Base-by-base conservation (phyloP, 2,113 vertebrate species). In the Chroicocephalus ridibundus region DNA sequence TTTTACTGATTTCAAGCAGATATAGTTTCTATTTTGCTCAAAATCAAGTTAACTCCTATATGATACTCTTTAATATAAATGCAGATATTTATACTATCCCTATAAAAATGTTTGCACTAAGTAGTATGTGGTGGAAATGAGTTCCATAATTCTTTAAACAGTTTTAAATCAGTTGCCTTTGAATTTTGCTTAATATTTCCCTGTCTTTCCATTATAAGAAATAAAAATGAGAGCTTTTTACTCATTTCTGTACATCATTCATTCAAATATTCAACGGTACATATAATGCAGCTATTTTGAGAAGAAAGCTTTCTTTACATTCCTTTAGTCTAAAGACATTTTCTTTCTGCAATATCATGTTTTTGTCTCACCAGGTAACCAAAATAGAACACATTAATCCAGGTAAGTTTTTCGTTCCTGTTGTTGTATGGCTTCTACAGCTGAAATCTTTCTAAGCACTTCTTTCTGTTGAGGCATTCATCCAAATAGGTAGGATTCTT, bases 101-200 rank as follows among this genome's bases (percentile, higher is more conserved):
- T 79, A 38, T 72, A 76, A 85, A 94, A 82, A 68, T 44, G 4
- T 72, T 90, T 82, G 13, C n/a, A 52, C 11, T 16, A 47, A 85
- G 87, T 62, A 52, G 2, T 78, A 46, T 84, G 42, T 75, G 32
- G 13, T 79, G 26, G 16, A 91, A 95, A 87, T 94, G 17, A 87
- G 34, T 79, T 87, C 29, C 19, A 10, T 72, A 76, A 46, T 58
- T 93, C 84, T 93, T 76, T 10, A 85, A 66, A 77, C 27, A n/a
- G 31, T 78, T 89, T 91, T 79, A 82, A 91, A 91, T 57, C 15
- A 87, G 26, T 18, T 87, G 24, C 10, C 44, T 82, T 76, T 91
- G 61, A 90, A 65, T 90, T 80, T 92, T 93, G 31, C 13, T 80
- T 44, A 79, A 75, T 95, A 94, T 89, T 89, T 80, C 47, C 72